A percentile compares a stretch with the other conserved stretches of the same genome.
Conservation (phyloP, 2,888 invertebrate species). For the Eristalis pertinax region DNA sequence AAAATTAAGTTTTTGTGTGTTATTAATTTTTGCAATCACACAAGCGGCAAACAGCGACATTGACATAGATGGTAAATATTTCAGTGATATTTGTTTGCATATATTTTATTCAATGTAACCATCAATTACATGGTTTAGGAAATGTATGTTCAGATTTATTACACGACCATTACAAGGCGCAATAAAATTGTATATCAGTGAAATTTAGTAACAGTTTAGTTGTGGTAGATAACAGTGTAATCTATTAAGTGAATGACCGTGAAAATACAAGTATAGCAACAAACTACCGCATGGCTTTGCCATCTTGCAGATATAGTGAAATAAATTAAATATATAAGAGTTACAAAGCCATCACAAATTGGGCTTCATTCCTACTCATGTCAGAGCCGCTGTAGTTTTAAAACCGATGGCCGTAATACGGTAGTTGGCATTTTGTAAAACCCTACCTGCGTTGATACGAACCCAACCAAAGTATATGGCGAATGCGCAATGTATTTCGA, state of each 20-base stretch:
- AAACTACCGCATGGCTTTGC: too few species aligned
- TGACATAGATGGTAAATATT: constrained; percentile 57
- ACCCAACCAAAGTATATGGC: too few species aligned
- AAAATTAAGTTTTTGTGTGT: constrained; percentile 24
- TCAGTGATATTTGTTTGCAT: background rate
- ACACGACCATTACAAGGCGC: constrained; percentile 2
- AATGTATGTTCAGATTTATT: constrained; percentile 8
- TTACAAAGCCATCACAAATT: too few species aligned
- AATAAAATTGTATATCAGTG: background rate
- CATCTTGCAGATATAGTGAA: too few species aligned
- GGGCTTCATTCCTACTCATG: too few species aligned
- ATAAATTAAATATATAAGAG: too few species aligned
- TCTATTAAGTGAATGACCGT: constrained; percentile 16
- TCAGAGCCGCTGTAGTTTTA: too few species aligned
- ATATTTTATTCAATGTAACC: constrained; percentile 19
- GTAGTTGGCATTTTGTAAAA: too few species aligned
- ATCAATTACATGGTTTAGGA: background rate
- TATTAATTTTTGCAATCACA: constrained; percentile 41
- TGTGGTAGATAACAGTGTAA: constrained; percentile 19
- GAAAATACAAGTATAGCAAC: constrained; percentile 4
- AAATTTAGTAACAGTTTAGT: background rate
- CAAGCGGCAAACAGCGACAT: constrained; percentile 23
- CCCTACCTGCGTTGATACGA: too few species aligned
- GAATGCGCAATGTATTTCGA: too few species aligned
- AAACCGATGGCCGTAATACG: too few species aligned